phyloP scores from a whole-genome alignment of 1,140 invertebrate genomes.

The Coboldia fuscipes region DNA sequence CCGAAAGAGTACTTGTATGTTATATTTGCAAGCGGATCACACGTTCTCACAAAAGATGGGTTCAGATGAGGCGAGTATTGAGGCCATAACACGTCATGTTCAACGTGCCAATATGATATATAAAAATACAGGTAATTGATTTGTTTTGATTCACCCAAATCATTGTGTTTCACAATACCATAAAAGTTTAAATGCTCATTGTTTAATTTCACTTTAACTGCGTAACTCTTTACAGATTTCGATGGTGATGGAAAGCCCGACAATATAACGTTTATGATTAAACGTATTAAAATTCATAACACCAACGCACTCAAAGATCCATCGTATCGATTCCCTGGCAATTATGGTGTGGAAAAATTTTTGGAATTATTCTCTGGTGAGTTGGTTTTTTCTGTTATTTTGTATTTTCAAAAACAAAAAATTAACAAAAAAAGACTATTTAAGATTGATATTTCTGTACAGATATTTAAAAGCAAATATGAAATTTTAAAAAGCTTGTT shows the following conservation, averaged over 20 bases:
- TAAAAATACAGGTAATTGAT: conserved; percentile 51
- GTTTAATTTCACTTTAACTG: neutral
- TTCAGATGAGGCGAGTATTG: conserved; percentile 82
- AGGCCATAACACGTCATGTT: conserved; percentile 84
- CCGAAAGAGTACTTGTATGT: conserved; percentile 62
- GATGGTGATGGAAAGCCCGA: conserved; percentile 78
- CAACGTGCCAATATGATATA: conserved; percentile 87
- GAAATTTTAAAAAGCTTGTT: too few relatives aligned
- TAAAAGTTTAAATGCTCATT: neutral
- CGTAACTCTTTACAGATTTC: conserved; percentile 56
- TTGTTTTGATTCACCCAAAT: neutral
- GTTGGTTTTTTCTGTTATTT: conserved; percentile 9
- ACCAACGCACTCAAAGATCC: conserved; percentile 59
- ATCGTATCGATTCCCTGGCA: conserved; percentile 72
- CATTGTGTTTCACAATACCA: neutral
- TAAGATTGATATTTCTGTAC: too few relatives aligned
- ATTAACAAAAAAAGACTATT: neutral
- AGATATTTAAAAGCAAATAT: too few relatives aligned
- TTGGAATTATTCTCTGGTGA: conserved; percentile 80
- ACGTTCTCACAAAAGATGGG: conserved; percentile 82
- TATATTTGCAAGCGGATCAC: conserved; percentile 89
- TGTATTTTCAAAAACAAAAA: neutral
- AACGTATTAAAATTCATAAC: conserved; percentile 83
- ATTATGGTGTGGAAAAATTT: conserved; percentile 88
- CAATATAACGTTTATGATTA: conserved; percentile 91